Base-by-base conservation (phyloP, 1,140 invertebrate species). In the Maniola jurtina region DNA sequence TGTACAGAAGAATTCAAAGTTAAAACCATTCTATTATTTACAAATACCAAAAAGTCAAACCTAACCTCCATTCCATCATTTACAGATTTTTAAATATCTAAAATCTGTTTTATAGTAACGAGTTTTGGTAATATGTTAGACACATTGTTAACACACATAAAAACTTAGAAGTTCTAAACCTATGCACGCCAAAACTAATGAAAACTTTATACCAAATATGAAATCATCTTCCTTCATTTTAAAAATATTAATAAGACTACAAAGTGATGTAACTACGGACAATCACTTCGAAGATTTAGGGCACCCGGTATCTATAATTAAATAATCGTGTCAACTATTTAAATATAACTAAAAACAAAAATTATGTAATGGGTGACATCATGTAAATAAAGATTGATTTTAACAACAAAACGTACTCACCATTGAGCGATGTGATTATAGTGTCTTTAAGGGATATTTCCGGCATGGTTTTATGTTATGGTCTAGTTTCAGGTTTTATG, bases 301-400 rank as follows among this genome's bases (percentile, higher is more conserved):
- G 72, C 80, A 77, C 66, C 64, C 70, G 57, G 75, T 65, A 74
- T 78, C 87, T 89, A 88, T 83, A 89, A 89, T 84, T 88, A 85
- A 83, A 83, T 72, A 77, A 81, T 80, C 72, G 62, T 80, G 80
- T 83, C 82, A 75, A 81, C 77, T 63, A 74, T 77, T 74, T 73
- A 76, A 76, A 78, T 82, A 74, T 80, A 74, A 72, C 63, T 75
- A 58, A 79, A 81, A 80, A 80, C 75, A 74, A 72, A 45, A 84
- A 86, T 88, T 88, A 88, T 87, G 77, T 89, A 89, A 88, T 76
- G 68, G 54, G 45, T 55, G 42, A 48, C 38, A 70, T 61, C 50
- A 56, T 60, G 35, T 76, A 70, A 76, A 76, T 72, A 71, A 68
- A 55, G 55, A 66, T 57, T 45, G 62, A 58, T 70, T 66, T 48